Evolutionary conservation across 2,113 vertebrate species (phyloP), one percentile per base, ranked within the genome.

Genomic region (Cyphomyrus plagiostoma): DNA sequence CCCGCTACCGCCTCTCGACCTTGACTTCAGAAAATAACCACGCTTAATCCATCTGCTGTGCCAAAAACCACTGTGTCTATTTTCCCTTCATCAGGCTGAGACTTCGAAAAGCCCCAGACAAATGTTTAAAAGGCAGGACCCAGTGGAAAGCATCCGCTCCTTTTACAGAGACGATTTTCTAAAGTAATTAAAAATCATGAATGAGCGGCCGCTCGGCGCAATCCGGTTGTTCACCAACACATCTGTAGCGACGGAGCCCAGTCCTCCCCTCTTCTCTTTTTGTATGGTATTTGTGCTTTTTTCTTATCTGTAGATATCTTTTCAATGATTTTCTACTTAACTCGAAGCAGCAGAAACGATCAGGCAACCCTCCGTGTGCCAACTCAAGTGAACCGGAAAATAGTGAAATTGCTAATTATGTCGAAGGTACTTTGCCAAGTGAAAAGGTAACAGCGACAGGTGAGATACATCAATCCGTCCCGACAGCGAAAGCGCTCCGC

Each of bases 1-100:
- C 92, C 91, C 88, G 93, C 93, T 94, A 91, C 92, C 93, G n/a
- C 91, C 90, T 92, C 93, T 92, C 92, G 91, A 93, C 93, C 92
- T 91, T 80, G 70, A 52, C 45, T 80, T 89, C 35, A 52, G 48
- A 89, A 77, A 80, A 77, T 39, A 74, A 19, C 48, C 70, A 52
- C 92, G 88, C 93, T 96, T 91, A 97, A 83, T 95, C 95, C 96
- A 95, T 96, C 94, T 35, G 95, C 92, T 96, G 96, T 94, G 92
- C 94, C 90, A 94, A 95, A 95, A 93, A 96, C 96, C 96, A 94
- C 91, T 89, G 92, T 91, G 92, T 89, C 91, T 92, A 90, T 50
- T 88, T 53, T 10, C 92, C 42, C 85, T 88, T 87, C 91, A 88
- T 46, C 91, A 17, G 50, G 77, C 88, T 92, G 90, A 91, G 70